Percentiles rank a stretch among this genome's conserved stretches.
Evolutionary conservation across 2,797 vertebrate genomes (phyloP).

Genomic region (Sebastes elongatus): DNA sequence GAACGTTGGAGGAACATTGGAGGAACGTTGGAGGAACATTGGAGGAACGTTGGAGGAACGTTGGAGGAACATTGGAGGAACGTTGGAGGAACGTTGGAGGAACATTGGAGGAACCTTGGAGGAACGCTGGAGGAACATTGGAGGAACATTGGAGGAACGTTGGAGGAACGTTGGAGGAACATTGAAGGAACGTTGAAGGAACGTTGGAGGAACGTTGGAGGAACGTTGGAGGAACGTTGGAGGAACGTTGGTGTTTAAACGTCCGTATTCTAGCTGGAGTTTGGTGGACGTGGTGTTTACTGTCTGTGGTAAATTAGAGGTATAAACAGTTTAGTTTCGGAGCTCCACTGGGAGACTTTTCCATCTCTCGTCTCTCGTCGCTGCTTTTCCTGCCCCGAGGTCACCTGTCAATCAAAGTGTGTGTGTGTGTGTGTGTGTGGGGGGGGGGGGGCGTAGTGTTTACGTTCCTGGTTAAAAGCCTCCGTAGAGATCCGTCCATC

Average conservation of each 20-base stretch:
- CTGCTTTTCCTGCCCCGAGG: not conserved
- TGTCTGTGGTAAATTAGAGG: not conserved
- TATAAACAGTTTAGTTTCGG: not conserved
- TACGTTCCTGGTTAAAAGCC: conserved; percentile 36
- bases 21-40: too few species aligned
- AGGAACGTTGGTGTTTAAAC: too few species aligned
- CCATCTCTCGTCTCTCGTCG: not conserved
- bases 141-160: rapidly evolving
- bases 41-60: too few species aligned
- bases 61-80: too few species aligned
- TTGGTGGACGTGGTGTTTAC: not conserved
- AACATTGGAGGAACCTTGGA: too few species aligned
- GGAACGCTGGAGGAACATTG: too few species aligned
- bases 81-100: rapidly evolving
- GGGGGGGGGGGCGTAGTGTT: conserved; percentile 25
- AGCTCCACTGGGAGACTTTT: not conserved
- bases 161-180: too few species aligned
- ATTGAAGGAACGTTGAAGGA: too few species aligned
- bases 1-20: rapidly evolving
- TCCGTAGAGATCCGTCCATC: conserved; percentile 41
- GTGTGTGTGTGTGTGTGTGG: not conserved
- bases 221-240: too few species aligned
- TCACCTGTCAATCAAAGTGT: not conserved
- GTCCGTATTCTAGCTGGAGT: too few species aligned
- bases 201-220: too few species aligned